Evolutionary conservation across 2,888 invertebrate genomes (phyloP).

Genomic region (Ormyrus labotus): DNA sequence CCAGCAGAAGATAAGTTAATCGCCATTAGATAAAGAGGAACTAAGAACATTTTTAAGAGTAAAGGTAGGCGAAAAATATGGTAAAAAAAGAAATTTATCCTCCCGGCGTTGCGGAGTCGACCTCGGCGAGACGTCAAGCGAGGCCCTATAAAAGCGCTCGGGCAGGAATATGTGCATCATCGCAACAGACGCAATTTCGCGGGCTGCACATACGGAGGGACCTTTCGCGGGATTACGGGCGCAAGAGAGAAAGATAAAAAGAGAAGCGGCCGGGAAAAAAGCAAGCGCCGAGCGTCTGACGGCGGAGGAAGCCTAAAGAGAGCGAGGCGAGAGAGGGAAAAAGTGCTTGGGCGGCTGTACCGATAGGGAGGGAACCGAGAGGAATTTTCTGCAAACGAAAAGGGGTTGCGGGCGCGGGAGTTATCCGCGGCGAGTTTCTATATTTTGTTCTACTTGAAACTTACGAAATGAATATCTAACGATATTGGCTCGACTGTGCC

Average conservation of each 20-base stretch:
- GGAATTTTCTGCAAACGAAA: constrained; percentile 46
- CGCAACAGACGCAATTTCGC: constrained; percentile 68
- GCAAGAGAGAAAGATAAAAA: constrained; percentile 32
- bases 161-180: constrained; percentile 53
- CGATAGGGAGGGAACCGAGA: constrained; percentile 38
- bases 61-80: background rate
- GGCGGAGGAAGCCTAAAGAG: constrained; percentile 56
- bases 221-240: constrained; percentile 10
- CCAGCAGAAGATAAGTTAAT: background rate
- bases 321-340: constrained; percentile 38
- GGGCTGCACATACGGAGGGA: constrained; percentile 60
- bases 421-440: constrained; percentile 67
- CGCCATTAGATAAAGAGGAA: background rate
- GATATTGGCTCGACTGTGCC: constrained; percentile 69
- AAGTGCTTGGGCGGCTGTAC: constrained; percentile 29
- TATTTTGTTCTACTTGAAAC: constrained; percentile 74
- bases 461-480: constrained; percentile 75
- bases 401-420: constrained; percentile 56
- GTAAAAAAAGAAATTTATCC: constrained; percentile 10
- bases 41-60: background rate
- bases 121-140: constrained; percentile 45
- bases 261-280: constrained; percentile 38
- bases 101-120: background rate
- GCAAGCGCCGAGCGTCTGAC: constrained; percentile 43
- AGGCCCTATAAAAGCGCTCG: constrained; percentile 58